Evolutionary conservation across 2,888 invertebrate genomes (phyloP), one percentile per base, ranked within the genome.

Genomic region (Hirtodrosophila histrioides): DNA sequence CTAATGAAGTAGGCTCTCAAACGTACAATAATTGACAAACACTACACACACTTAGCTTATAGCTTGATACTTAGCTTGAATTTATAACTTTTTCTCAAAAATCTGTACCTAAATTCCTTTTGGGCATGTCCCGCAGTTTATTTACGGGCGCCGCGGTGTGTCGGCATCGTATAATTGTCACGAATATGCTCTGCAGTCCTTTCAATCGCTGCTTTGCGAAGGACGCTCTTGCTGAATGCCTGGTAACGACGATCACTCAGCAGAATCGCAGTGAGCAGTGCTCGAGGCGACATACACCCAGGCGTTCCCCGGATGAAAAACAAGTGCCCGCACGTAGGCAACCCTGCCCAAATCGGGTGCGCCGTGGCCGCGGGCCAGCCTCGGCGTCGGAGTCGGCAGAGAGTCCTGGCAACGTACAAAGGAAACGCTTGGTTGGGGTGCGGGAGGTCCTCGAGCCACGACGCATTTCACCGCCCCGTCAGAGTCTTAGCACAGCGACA

Each of bases 71-170:
- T 17, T 17, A 17, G 17, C 17, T 9, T 27, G 6, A 9, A 29
- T 10, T 8, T 5, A 23, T 10, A 35, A 31, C 41, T 33, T 33
- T 50, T 24, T 10, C 37, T 11, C 4, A 7, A 27, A 69, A 7
- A 10, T 10, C 9, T 11, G 11, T 11, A n/a, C 29, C 1, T 27
- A 72, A 69, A 71, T 54, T 69, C 12, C 3, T 7, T 7, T 31
- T 35, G 41, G 35, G 10, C 17, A 69, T 69, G 69, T 51, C 54
- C 50, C 50, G 41, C 33, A 49, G 11, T 17, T 39, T 65, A 3
- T 24, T 8, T 0, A 29, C 9, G 17, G 8, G 40, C 23, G 39
- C 31, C 24, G 8, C 8, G 8, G 24, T 39, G 9, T 7, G 31
- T 12, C 17, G 10, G 17, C 44, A 36, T 17, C 45, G 29, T 11